These are phyloP conservation scores for Amazona finschi DNA, from an alignment of 2,797 vertebrate genomes.

Conservation along the genomic window DNA sequence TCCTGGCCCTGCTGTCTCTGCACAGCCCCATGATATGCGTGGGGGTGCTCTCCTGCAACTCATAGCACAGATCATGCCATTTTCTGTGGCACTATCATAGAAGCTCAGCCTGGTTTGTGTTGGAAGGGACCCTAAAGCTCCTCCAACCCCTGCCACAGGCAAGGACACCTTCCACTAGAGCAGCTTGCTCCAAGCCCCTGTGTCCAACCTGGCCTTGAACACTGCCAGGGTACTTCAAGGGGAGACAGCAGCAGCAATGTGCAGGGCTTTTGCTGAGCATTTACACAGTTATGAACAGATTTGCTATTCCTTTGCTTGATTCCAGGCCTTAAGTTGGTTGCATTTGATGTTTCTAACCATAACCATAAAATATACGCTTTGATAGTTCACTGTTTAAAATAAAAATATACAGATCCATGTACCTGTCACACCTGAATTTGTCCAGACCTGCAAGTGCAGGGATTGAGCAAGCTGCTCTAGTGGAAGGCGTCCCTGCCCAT, in stretches of 20 bases:
- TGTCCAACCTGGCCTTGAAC: neutral
- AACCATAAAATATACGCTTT: neutral
- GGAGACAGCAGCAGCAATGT: accelerated
- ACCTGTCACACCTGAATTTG: neutral
- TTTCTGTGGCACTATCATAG: neutral
- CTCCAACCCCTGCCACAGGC: neutral
- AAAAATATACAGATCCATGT: too few species aligned
- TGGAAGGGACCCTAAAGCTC: neutral
- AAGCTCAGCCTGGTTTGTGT: neutral
- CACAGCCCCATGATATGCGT: accelerated
- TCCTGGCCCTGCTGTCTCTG: neutral
- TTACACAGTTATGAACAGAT: neutral
- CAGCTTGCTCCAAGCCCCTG: neutral
- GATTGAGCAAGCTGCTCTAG: neutral
- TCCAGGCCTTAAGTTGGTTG: neutral
- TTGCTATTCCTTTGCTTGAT: neutral
- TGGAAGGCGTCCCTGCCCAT: neutral
- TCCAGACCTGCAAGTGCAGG: neutral
- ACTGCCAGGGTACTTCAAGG: accelerated
- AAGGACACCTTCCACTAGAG: neutral
- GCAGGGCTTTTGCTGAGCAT: neutral
- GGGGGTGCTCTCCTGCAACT: too few species aligned
- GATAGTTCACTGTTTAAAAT: neutral
- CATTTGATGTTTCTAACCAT: neutral
- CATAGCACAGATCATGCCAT: accelerated